These are phyloP conservation scores for Punctoribates punctum DNA, from an alignment of 2,888 invertebrate species.

Conservation along the genomic window DNA sequence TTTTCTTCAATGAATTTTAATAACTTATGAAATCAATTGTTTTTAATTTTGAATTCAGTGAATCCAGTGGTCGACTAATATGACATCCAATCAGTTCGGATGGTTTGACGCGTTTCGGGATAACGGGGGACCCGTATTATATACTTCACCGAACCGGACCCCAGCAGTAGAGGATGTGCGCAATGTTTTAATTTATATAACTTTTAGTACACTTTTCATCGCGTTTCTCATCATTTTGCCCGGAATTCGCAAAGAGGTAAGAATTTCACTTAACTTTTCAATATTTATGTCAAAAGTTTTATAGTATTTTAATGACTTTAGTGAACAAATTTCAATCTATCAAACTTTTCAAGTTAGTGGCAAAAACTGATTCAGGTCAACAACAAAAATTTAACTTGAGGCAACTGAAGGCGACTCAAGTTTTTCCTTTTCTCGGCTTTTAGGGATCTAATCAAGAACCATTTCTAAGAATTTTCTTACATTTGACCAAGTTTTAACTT, in stretches of 20 bases:
- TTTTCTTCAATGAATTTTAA: not conserved
- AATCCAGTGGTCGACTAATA: not conserved
- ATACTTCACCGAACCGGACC: slow-evolving; percentile 89
- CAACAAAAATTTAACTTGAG: too few species aligned
- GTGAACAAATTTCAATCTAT: too few species aligned
- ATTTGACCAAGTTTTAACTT: too few species aligned
- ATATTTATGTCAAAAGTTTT: too few species aligned
- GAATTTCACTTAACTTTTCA: slow-evolving; percentile 24
- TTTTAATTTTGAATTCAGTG: not conserved
- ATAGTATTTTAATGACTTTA: too few species aligned
- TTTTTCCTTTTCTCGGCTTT: too few species aligned
- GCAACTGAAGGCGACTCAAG: too few species aligned
- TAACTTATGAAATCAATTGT: not conserved
- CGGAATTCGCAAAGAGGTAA: slow-evolving; percentile 60
- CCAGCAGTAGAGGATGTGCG: slow-evolving; percentile 91
- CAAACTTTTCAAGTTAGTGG: too few species aligned
- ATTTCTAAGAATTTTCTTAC: too few species aligned
- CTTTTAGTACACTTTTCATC: slow-evolving; percentile 84
- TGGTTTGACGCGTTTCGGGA: slow-evolving; percentile 97
- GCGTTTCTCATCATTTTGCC: slow-evolving; percentile 95
- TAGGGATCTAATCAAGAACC: too few species aligned
- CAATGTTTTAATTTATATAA: slow-evolving; percentile 75
- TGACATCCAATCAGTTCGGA: slow-evolving; percentile 24
- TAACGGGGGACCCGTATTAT: slow-evolving; percentile 93
- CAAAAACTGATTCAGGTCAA: too few species aligned